Evolutionary conservation across 2,888 invertebrate genomes (phyloP).

Genomic region (Rhamnusium bicolor): DNA sequence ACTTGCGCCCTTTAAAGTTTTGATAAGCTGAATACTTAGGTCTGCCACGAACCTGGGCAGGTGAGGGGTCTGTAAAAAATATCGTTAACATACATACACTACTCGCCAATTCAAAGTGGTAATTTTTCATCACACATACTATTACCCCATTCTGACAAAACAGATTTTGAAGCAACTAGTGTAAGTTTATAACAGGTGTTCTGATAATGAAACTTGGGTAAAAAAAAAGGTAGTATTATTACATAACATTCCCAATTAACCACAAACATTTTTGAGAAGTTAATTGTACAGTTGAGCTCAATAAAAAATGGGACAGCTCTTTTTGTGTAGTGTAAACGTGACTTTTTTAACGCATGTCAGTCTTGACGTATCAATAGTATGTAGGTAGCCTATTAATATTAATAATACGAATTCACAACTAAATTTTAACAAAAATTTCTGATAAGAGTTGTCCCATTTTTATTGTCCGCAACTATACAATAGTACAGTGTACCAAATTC

Average conservation of each 20-base stretch:
- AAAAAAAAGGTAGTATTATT: constrained; percentile 27
- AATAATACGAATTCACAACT: too few relatives aligned
- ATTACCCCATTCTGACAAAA: constrained; percentile 47
- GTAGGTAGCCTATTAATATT: too few relatives aligned
- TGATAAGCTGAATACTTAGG: constrained; percentile 89
- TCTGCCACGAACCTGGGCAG: constrained; percentile 84
- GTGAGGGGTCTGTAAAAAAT: constrained; percentile 90
- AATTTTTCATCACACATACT: constrained; percentile 25
- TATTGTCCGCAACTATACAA: too few relatives aligned
- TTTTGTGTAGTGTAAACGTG: too few relatives aligned
- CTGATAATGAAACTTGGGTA: constrained; percentile 21
- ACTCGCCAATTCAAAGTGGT: constrained; percentile 59
- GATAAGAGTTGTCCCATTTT: too few relatives aligned
- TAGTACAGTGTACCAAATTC: too few relatives aligned
- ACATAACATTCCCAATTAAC: not conserved
- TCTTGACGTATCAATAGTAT: too few relatives aligned
- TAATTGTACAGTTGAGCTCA: too few relatives aligned
- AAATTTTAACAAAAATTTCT: too few relatives aligned
- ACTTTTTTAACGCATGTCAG: too few relatives aligned
- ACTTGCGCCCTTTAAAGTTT: constrained; percentile 93
- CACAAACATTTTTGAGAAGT: too few relatives aligned
- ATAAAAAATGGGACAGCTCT: too few relatives aligned
- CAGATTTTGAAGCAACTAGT: constrained; percentile 51
- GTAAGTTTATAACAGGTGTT: constrained; percentile 14
- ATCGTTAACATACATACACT: constrained; percentile 69